A percentile compares a stretch with the other conserved stretches of the same genome.
phyloP scores from a whole-genome alignment of 2,113 vertebrate species.

The Solenodon paradoxus region DNA sequence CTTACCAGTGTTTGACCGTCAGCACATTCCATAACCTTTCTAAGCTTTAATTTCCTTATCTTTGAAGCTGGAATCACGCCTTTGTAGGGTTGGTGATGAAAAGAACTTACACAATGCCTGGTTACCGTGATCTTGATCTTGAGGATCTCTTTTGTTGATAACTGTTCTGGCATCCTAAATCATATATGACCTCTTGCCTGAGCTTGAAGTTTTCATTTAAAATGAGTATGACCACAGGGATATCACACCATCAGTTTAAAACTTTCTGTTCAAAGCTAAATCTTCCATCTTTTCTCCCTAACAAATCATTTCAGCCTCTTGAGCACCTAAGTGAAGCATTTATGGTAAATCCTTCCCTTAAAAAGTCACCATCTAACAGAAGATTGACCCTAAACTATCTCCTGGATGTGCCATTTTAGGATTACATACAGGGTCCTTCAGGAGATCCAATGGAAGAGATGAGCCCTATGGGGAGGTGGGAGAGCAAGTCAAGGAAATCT shows the following conservation, averaged over 20 bases:
- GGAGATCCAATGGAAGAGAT: not conserved
- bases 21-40: not conserved
- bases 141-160: not conserved
- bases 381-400: not conserved
- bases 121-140: not conserved
- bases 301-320: not conserved
- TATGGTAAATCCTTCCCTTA: not conserved
- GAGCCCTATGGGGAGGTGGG: not conserved
- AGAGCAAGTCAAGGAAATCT: not conserved
- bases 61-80: not conserved
- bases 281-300: not conserved
- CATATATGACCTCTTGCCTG: not conserved
- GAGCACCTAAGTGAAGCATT: not conserved
- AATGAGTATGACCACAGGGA: not conserved
- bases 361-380: not conserved
- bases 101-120: not conserved
- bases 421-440: not conserved
- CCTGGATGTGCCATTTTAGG: not conserved
- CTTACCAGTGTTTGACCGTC: not conserved
- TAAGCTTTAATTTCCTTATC: slow-evolving; percentile 14
- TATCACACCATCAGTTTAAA: not conserved
- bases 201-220: not conserved
- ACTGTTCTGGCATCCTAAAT: not conserved
- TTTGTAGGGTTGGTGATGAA: not conserved
- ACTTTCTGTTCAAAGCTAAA: not conserved